A percentile compares a stretch with the other conserved stretches of the same genome.
Conservation (phyloP, 2,113 vertebrate genomes). For the Chiloscyllium plagiosum region DNA sequence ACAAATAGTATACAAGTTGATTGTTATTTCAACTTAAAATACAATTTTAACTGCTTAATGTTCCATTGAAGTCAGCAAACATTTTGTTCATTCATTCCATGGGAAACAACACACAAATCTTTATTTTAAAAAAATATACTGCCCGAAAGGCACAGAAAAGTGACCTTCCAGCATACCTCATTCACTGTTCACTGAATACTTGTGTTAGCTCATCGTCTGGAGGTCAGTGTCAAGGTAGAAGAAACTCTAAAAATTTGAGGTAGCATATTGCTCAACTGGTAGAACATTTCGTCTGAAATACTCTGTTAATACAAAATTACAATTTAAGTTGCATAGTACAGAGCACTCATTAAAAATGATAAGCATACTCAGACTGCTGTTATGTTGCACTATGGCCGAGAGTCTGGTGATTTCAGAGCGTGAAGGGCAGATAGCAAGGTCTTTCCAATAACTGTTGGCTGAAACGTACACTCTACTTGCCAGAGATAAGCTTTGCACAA, state of each 20-base stretch:
- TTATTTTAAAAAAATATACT: not conserved
- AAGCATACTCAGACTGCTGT: not conserved
- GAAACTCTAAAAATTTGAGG: conserved; percentile 98
- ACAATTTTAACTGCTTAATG: not conserved
- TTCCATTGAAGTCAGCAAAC: not conserved
- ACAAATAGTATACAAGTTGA: not conserved
- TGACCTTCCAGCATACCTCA: conserved; percentile 15
- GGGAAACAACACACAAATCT: conserved; percentile 13
- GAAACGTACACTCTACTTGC: not conserved
- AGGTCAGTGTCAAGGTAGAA: conserved; percentile 75
- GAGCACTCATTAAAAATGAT: not conserved
- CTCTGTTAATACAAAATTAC: conserved; percentile 58
- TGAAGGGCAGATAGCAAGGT: not conserved
- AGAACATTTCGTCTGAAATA: conserved; percentile 98
- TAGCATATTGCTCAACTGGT: conserved; percentile 95
- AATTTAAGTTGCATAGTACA: not conserved
- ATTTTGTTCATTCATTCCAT: not conserved
- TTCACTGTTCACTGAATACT: not conserved
- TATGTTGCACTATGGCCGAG: not conserved
- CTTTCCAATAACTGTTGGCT: not conserved
- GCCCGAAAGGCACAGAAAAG: not conserved
- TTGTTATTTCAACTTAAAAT: not conserved
- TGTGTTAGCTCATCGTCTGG: conserved; percentile 60
- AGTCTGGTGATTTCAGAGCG: not conserved
- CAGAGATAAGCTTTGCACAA: not conserved